A percentile compares a stretch with the other conserved stretches of the same genome.
Evolutionary conservation across 1,140 invertebrate species (phyloP).

Genomic region (Psix sp.): DNA sequence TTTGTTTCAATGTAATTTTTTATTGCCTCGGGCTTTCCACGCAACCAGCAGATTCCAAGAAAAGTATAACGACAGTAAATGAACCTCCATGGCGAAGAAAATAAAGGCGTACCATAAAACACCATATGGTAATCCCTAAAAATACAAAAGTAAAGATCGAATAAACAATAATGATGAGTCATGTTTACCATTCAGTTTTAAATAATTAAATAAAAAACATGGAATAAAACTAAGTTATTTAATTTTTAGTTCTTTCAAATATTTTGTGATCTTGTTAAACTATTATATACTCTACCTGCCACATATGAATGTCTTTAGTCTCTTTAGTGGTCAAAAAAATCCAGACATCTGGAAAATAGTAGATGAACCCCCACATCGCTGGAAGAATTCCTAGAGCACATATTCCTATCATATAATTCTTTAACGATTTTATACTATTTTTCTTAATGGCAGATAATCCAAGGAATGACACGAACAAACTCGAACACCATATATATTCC

Average conservation of each 20-base stretch:
- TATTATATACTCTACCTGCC: slow-evolving; percentile 91
- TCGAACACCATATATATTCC: slow-evolving; percentile 96
- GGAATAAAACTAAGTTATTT: too few species aligned
- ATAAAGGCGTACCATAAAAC: slow-evolving; percentile 96
- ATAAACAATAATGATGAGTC: too few species aligned
- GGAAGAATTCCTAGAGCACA: slow-evolving; percentile 88
- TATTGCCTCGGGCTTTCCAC: slow-evolving; percentile 87
- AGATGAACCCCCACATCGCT: slow-evolving; percentile 86
- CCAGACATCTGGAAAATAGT: slow-evolving; percentile 91
- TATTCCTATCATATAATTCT: slow-evolving; percentile 90
- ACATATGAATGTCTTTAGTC: slow-evolving; percentile 82
- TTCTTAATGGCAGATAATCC: slow-evolving; percentile 90
- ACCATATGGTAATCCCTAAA: slow-evolving; percentile 92
- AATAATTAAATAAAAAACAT: too few species aligned
- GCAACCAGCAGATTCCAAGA: slow-evolving; percentile 89
- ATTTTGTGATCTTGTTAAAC: too few species aligned
- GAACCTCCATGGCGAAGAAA: slow-evolving; percentile 91
- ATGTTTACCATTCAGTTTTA: too few species aligned
- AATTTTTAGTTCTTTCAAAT: too few species aligned
- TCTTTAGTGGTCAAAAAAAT: slow-evolving; percentile 85
- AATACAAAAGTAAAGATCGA: slow-evolving; percentile 62
- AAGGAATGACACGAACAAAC: slow-evolving; percentile 89
- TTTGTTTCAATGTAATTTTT: slow-evolving; percentile 74
- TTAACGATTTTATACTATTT: slow-evolving; percentile 87
- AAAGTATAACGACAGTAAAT: slow-evolving; percentile 93